A percentile compares a stretch with the other conserved stretches of the same genome.
Evolutionary conservation across 2,113 vertebrate species (phyloP).

Genomic region (Pachycephala philippinensis): DNA sequence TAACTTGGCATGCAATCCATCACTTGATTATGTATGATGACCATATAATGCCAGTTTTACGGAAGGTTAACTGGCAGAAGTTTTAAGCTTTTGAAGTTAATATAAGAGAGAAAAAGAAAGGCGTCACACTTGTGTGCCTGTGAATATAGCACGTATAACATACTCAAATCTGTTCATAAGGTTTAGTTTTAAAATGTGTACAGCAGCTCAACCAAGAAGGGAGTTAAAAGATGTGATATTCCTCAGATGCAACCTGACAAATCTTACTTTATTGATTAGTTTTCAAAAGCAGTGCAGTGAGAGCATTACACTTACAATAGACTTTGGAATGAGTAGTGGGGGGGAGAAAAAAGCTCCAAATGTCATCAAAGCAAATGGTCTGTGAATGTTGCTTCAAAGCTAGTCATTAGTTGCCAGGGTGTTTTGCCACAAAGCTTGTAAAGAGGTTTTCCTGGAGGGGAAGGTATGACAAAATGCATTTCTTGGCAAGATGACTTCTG

Average conservation of each 20-base stretch:
- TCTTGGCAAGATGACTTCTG: conserved; percentile 71
- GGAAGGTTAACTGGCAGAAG: conserved; percentile 69
- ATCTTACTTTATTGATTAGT: conserved; percentile 72
- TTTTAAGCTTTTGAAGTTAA: conserved; percentile 71
- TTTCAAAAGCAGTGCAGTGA: conserved; percentile 68
- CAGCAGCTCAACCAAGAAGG: conserved; percentile 57
- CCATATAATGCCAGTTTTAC: conserved; percentile 70
- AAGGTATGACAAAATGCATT: conserved; percentile 81
- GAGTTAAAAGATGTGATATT: conserved; percentile 65
- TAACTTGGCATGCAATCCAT: conserved; percentile 67
- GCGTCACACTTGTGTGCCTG: conserved; percentile 31
- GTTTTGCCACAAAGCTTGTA: conserved; percentile 89
- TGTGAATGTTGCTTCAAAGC: conserved; percentile 92
- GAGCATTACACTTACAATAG: conserved; percentile 70
- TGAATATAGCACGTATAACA: conserved; percentile 24
- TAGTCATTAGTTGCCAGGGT: conserved; percentile 89
- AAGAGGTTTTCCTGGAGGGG: conserved; percentile 83
- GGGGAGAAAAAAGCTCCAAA: conserved; percentile 65
- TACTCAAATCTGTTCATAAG: conserved; percentile 42
- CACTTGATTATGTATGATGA: conserved; percentile 70
- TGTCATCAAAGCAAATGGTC: conserved; percentile 94
- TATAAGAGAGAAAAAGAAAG: conserved; percentile 29
- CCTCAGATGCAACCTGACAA: conserved; percentile 73
- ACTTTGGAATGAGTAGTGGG: conserved; percentile 27
- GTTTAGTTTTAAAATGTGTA: conserved; percentile 71